Percentiles rank a stretch among this genome's conserved stretches.
phyloP scores from a whole-genome alignment of 2,888 invertebrate genomes.

The Rhabditophanes sp. region DNA sequence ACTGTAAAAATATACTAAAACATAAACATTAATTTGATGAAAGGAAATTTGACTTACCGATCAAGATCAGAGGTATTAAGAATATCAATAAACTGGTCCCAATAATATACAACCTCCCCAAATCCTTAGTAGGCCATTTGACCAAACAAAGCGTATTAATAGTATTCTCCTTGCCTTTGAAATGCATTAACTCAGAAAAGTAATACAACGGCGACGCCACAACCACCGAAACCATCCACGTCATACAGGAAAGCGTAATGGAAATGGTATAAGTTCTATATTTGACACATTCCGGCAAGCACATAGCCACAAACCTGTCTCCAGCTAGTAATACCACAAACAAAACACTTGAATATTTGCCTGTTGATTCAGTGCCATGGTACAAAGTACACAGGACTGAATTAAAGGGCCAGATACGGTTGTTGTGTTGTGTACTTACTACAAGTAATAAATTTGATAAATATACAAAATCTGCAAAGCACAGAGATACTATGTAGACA shows the following conservation, averaged over 20 bases:
- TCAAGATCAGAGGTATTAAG: constrained; percentile 2
- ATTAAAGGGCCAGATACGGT: constrained; percentile 42
- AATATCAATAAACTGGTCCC: constrained; percentile 2
- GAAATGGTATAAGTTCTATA: constrained; percentile 27
- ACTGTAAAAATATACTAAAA: constrained; percentile 20
- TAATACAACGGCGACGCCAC: constrained; percentile 31
- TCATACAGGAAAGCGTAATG: constrained; percentile 22
- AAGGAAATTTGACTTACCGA: background rate
- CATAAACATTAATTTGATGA: background rate
- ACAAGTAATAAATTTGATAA: constrained; percentile 33
- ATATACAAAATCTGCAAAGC: constrained; percentile 41
- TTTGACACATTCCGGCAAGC: constrained; percentile 21
- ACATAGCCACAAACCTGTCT: constrained; percentile 40
- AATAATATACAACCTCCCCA: constrained; percentile 26
- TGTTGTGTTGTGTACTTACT: constrained; percentile 37
- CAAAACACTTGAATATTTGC: constrained; percentile 38
- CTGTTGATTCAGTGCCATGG: constrained; percentile 40
- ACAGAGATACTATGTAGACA: constrained; percentile 38
- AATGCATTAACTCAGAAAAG: constrained; percentile 23
- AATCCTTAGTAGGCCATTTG: constrained; percentile 28
- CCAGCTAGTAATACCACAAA: constrained; percentile 38
- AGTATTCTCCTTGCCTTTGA: constrained; percentile 8
- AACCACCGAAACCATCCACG: constrained; percentile 30
- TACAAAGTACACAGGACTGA: constrained; percentile 31
- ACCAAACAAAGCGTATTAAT: constrained; percentile 28